These are phyloP conservation scores for Entomobrya proxima DNA, from an alignment of 2,888 invertebrate genomes.

Conservation along the genomic window DNA sequence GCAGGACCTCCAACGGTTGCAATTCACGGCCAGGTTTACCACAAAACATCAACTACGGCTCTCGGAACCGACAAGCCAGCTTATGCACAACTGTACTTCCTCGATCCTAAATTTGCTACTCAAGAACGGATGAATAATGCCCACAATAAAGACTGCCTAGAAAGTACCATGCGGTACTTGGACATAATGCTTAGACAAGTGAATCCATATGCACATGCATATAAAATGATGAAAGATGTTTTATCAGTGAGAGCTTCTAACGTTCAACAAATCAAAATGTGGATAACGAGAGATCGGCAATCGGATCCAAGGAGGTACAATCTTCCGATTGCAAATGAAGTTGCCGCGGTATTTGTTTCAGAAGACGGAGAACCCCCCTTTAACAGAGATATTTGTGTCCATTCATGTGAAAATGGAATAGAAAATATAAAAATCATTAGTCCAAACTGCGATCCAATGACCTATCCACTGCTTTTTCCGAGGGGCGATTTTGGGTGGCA, in stretches of 20 bases:
- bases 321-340: slow-evolving; percentile 65
- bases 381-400: slow-evolving; percentile 67
- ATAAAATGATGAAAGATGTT: slow-evolving; percentile 71
- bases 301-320: slow-evolving; percentile 66
- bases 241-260: not conserved
- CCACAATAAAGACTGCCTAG: slow-evolving; percentile 49
- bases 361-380: slow-evolving; percentile 71
- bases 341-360: too few relatives aligned
- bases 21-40: too few relatives aligned
- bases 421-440: too few relatives aligned
- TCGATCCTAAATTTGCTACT: slow-evolving; percentile 50
- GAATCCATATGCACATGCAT: slow-evolving; percentile 70
- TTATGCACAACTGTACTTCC: slow-evolving; percentile 58
- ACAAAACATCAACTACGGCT: too few relatives aligned
- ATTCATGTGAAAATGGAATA: not conserved
- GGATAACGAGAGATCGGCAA: not conserved
- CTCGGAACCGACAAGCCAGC: too few relatives aligned
- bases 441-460: slow-evolving; percentile 73
- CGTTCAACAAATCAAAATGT: not conserved
- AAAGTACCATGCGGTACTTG: slow-evolving; percentile 40
- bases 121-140: slow-evolving; percentile 14
- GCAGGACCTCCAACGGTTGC: slow-evolving; percentile 61
- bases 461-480: slow-evolving; percentile 73
- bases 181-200: slow-evolving; percentile 36
- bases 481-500: slow-evolving; percentile 70